Base-by-base conservation (phyloP, 2,797 vertebrate genomes). In the Hapalemur alaotrensis region DNA sequence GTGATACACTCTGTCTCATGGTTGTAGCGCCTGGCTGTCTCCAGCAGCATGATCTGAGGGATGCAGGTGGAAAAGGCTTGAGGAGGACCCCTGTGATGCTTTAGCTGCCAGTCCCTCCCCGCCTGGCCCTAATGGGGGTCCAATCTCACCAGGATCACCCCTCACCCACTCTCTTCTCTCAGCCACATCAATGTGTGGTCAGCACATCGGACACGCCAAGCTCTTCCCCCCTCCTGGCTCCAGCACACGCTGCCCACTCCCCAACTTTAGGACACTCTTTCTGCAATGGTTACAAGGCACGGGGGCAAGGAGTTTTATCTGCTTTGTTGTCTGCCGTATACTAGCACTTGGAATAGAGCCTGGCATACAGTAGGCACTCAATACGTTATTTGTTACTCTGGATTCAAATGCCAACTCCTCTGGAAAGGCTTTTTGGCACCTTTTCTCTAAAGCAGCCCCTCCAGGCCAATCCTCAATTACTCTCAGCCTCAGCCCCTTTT, bases 1-100 rank as follows among this genome's bases (percentile, higher is more conserved):
- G 98, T 98, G 95, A 98, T 98, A 61, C 98, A 98, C 52, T 98
- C 98, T 0, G 98, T 98, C 92, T 98, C 98, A 0, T 98, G 98
- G 96, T 98, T 98, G 89, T 98, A 98, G 48, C 98, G 98, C n/a
- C 98, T 80, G 7, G 98, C 98, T 0, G 98, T 98, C 97, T 98
- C 98, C 72, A 98, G 91, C 65, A 98, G 86, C 98, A 98, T 98
- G 75, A 98, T 98, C 98, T 98, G 85, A 11, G 54, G 89, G 48
- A 0, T 0, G 41, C 1, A 18, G 28, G 7, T 22, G 28, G 25
- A 52, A 17, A 13, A 30, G 22, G 30, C 12, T 4, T 11, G 2
- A 18, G 17, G 41, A 17, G 63, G 2, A 11, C 10, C 75, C 18
- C 30, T 14, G 12, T 1, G 30, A 43, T 28, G 52, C 30, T 28